A percentile compares a stretch with the other conserved stretches of the same genome.
These are phyloP conservation scores for Epizoanthus ramosus DNA, from an alignment of 92 coral and sea anemone species.

Conservation along the genomic window DNA sequence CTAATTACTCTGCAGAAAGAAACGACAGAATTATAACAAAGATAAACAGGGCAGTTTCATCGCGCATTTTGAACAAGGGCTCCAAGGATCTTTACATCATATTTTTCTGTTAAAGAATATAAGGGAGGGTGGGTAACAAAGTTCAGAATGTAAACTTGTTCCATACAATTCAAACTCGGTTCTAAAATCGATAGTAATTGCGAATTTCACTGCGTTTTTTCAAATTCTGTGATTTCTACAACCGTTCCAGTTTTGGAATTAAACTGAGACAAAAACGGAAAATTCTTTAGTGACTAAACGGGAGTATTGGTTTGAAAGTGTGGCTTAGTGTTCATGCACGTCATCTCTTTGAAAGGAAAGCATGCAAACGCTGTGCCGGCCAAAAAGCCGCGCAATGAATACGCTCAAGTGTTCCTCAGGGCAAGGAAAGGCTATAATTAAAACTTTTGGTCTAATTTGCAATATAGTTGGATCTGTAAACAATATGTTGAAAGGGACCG, in stretches of 20 bases:
- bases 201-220: too few species aligned
- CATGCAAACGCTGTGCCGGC: constrained; percentile 3
- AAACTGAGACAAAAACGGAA: neutral
- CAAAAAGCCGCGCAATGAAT: constrained; percentile 22
- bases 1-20: constrained; percentile 18
- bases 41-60: constrained; percentile 8
- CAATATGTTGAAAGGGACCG: constrained; percentile 91
- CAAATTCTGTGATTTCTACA: neutral
- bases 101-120: neutral
- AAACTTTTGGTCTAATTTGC: constrained; percentile 84
- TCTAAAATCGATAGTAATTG: too few species aligned
- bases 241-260: neutral
- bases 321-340: constrained; percentile 1
- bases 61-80: constrained; percentile 2
- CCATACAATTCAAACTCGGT: too few species aligned
- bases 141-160: neutral
- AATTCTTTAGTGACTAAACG: constrained; percentile 16
- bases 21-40: constrained; percentile 26
- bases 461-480: constrained; percentile 92
- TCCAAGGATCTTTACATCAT: neutral
- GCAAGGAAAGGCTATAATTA: constrained; percentile 65
- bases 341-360: constrained; percentile 11
- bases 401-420: constrained; percentile 38
- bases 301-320: constrained; percentile 21
- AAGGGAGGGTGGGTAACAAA: neutral